Conservation (phyloP, 2,113 vertebrate species). For the Lynx canadensis region DNA sequence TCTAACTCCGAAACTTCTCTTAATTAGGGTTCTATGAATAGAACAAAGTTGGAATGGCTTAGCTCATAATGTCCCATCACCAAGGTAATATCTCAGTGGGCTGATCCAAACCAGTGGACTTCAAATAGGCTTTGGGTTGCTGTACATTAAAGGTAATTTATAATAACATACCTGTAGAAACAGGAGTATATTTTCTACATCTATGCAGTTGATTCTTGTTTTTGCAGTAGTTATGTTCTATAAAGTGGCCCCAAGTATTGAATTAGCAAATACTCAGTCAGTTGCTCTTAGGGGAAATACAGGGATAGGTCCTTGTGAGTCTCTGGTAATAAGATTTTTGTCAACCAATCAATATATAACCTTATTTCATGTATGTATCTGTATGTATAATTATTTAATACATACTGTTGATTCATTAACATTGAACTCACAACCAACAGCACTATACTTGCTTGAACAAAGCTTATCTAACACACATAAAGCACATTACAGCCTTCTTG, state of each 20-base stretch:
- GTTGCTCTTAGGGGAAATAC: background rate
- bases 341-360: background rate
- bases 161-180: background rate
- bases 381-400: background rate
- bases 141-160: slow-evolving; percentile 57
- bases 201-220: background rate
- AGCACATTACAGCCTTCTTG: too few species aligned
- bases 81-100: background rate
- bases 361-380: background rate
- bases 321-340: background rate
- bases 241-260: background rate
- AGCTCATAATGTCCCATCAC: slow-evolving; percentile 44
- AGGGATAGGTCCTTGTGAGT: background rate
- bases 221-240: background rate
- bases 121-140: background rate
- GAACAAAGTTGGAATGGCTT: background rate
- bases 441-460: background rate
- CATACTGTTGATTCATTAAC: background rate
- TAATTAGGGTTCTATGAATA: slow-evolving; percentile 23
- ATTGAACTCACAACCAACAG: background rate
- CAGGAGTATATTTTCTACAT: background rate
- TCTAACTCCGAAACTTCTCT: background rate
- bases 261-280: background rate
- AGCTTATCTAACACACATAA: background rate
- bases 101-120: background rate